These are phyloP conservation scores for Eupithecia dodoneata DNA, from an alignment of 2,888 invertebrate genomes.

Conservation along the genomic window DNA sequence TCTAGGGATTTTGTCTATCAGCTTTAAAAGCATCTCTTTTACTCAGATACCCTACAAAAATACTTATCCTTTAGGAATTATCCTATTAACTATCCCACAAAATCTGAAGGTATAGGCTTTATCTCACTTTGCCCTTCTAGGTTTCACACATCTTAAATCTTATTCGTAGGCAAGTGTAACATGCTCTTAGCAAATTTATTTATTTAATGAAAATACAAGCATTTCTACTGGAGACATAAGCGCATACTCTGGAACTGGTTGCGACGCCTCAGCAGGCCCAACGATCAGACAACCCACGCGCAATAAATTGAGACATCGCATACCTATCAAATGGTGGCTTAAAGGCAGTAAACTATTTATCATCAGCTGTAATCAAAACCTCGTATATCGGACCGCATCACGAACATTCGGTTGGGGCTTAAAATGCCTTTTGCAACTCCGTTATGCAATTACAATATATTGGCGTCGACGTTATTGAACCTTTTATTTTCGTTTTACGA, in stretches of 20 bases:
- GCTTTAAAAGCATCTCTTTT: conserved; percentile 8
- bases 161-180: background rate
- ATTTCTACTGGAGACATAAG: conserved; percentile 15
- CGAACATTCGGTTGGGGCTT: conserved; percentile 41
- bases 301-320: conserved; percentile 54
- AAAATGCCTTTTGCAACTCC: conserved; percentile 47
- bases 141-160: background rate
- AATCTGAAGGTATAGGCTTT: conserved; percentile 23
- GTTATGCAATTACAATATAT: conserved; percentile 56
- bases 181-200: conserved; percentile 2
- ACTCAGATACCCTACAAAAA: conserved; percentile 30
- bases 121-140: conserved; percentile 28
- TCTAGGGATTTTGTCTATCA: background rate
- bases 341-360: conserved; percentile 49
- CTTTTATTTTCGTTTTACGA: conserved; percentile 48
- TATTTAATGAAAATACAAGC: conserved; percentile 31
- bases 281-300: conserved; percentile 47
- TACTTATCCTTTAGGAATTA: conserved; percentile 16
- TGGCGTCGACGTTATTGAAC: conserved; percentile 45
- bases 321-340: conserved; percentile 49
- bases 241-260: conserved; percentile 39
- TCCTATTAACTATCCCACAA: conserved; percentile 16
- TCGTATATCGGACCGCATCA: conserved; percentile 48
- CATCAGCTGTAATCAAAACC: conserved; percentile 48
- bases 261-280: conserved; percentile 24